Percentiles rank a stretch among this genome's conserved stretches.
These are phyloP conservation scores for Trachelus troglodyta DNA, from an alignment of 2,888 invertebrate genomes.

Conservation along the genomic window DNA sequence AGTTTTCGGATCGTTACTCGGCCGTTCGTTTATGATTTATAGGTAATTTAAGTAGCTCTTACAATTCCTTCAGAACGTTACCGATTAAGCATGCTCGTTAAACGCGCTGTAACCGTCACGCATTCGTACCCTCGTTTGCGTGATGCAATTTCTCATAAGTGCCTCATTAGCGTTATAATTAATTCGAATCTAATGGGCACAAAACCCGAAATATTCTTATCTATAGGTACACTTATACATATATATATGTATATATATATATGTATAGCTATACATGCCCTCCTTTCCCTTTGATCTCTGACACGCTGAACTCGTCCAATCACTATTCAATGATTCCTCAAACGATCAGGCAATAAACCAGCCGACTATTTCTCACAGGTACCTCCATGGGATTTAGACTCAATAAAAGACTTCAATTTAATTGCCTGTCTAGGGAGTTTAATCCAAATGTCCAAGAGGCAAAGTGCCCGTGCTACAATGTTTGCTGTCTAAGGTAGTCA, in stretches of 20 bases:
- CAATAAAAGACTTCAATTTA: background rate
- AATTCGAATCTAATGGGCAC: conserved; percentile 35
- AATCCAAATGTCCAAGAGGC: background rate
- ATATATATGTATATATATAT: background rate
- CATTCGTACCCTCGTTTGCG: conserved; percentile 37
- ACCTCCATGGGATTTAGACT: background rate
- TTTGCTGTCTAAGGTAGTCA: background rate
- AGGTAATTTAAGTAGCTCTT: conserved; percentile 18
- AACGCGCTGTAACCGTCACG: conserved; percentile 38
- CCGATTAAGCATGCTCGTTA: conserved; percentile 44
- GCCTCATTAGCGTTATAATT: conserved; percentile 50
- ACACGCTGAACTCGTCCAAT: background rate
- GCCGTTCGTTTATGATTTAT: conserved; percentile 3
- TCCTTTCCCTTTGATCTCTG: background rate
- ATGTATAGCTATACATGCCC: background rate
- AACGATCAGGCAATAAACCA: background rate
- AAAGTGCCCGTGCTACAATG: background rate
- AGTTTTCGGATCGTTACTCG: background rate
- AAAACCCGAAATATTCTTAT: conserved; percentile 29
- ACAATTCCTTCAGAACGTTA: conserved; percentile 27
- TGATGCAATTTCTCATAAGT: conserved; percentile 38
- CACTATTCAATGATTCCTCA: background rate
- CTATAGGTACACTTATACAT: background rate
- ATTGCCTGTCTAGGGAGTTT: background rate
- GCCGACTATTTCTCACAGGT: background rate